phyloP scores from a whole-genome alignment of 2,888 invertebrate species.

The Epistrophe grossulariae region DNA sequence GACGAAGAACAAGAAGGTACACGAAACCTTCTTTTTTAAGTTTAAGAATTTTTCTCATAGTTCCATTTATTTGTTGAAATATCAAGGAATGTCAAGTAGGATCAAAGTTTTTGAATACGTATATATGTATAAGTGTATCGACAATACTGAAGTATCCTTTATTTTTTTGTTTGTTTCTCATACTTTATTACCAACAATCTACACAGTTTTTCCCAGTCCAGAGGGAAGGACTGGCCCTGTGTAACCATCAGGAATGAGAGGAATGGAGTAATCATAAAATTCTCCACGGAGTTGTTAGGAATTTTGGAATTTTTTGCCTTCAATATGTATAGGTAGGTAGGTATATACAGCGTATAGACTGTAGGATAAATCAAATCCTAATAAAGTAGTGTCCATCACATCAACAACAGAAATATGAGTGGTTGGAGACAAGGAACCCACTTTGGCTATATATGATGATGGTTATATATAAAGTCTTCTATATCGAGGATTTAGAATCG shows the following conservation, averaged over 20 bases:
- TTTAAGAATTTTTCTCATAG: no score
- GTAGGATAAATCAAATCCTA: conserved; percentile 66
- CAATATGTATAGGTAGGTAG: not conserved
- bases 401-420: conserved; percentile 36
- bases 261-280: conserved; percentile 47
- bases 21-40: no score
- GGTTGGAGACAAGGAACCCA: not conserved
- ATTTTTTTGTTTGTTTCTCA: no score
- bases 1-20: no score
- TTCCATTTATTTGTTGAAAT: no score
- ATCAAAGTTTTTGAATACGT: no score
- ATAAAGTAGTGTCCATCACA: conserved; percentile 60
- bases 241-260: not conserved
- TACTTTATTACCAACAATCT: no score
- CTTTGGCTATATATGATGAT: not conserved
- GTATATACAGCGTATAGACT: not conserved
- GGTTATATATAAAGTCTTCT: not conserved
- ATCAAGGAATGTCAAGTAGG: no score
- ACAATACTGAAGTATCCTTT: no score
- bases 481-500: not conserved
- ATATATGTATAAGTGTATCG: no score
- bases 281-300: conserved; percentile 27
- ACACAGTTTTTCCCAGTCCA: no score
- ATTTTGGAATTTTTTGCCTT: conserved; percentile 27
- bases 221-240: not conserved